Conservation (phyloP, 2,797 vertebrate genomes). For the Sphenodon punctatus region DNA sequence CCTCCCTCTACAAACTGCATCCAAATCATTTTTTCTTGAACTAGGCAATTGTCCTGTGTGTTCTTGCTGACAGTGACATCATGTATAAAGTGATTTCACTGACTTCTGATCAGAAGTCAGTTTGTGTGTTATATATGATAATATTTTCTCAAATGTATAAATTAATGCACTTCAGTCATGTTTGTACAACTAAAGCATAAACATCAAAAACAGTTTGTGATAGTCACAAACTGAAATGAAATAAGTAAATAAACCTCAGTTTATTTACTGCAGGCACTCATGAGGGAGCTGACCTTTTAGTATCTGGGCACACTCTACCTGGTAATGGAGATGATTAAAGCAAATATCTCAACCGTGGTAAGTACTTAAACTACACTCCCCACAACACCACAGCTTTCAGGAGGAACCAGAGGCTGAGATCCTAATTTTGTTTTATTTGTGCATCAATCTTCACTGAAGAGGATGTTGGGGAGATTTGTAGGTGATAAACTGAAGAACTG, state of each 20-base stretch:
- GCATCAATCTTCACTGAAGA: too few species aligned
- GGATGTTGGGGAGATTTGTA: too few species aligned
- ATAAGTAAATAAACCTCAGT: too few species aligned
- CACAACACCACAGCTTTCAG: too few species aligned
- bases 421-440: too few species aligned
- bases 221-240: too few species aligned
- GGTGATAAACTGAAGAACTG: too few species aligned
- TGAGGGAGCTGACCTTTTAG: too few species aligned
- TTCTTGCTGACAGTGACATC: conserved; percentile 31
- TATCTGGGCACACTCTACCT: too few species aligned
- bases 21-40: conserved; percentile 22
- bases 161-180: background rate
- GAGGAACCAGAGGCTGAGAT: too few species aligned
- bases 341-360: background rate
- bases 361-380: too few species aligned
- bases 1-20: conserved; percentile 31
- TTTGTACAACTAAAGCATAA: background rate
- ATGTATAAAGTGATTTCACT: conserved; percentile 11
- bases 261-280: too few species aligned
- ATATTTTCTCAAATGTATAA: conserved; percentile 21
- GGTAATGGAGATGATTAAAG: background rate
- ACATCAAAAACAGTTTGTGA: background rate
- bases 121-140: conserved; percentile 36
- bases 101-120: background rate
- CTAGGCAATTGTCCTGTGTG: conserved; percentile 23